Percentiles rank a stretch among this genome's conserved stretches.
phyloP scores from a whole-genome alignment of 2,888 invertebrate species.

The Microdon myrmicae region DNA sequence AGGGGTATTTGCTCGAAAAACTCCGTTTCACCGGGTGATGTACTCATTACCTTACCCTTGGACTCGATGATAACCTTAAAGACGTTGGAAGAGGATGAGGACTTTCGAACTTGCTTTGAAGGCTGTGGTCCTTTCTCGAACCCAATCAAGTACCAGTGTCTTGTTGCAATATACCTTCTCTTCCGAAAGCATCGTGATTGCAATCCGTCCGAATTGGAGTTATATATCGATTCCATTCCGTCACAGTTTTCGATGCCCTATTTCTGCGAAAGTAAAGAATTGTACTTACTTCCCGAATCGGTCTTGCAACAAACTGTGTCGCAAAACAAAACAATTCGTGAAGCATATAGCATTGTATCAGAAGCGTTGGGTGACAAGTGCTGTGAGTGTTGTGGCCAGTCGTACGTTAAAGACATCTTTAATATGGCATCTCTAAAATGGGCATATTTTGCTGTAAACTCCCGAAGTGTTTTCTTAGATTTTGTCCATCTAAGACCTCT shows the following conservation, averaged over 20 bases:
- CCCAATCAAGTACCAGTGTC: slow-evolving; percentile 74
- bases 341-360: slow-evolving; percentile 55
- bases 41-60: slow-evolving; percentile 72
- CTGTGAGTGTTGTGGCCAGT: slow-evolving; percentile 66
- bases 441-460: slow-evolving; percentile 88
- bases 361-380: slow-evolving; percentile 48
- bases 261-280: slow-evolving; percentile 72
- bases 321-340: slow-evolving; percentile 69
- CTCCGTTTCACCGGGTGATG: slow-evolving; percentile 70
- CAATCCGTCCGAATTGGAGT: slow-evolving; percentile 70
- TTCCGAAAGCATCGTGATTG: slow-evolving; percentile 71
- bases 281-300: slow-evolving; percentile 70
- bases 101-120: slow-evolving; percentile 69
- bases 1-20: slow-evolving; percentile 77
- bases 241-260: slow-evolving; percentile 74
- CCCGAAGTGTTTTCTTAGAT: slow-evolving; percentile 82
- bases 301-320: slow-evolving; percentile 69
- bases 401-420: slow-evolving; percentile 67
- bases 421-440: slow-evolving; percentile 74
- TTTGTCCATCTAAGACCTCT: slow-evolving; percentile 66
- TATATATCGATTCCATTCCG: slow-evolving; percentile 79
- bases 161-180: slow-evolving; percentile 79
- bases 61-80: slow-evolving; percentile 71
- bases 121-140: slow-evolving; percentile 55
- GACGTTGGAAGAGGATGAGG: slow-evolving; percentile 69